Evolutionary conservation across 2,888 invertebrate species (phyloP), one percentile per base, ranked within the genome.

Genomic region (Corbicula japonica): DNA sequence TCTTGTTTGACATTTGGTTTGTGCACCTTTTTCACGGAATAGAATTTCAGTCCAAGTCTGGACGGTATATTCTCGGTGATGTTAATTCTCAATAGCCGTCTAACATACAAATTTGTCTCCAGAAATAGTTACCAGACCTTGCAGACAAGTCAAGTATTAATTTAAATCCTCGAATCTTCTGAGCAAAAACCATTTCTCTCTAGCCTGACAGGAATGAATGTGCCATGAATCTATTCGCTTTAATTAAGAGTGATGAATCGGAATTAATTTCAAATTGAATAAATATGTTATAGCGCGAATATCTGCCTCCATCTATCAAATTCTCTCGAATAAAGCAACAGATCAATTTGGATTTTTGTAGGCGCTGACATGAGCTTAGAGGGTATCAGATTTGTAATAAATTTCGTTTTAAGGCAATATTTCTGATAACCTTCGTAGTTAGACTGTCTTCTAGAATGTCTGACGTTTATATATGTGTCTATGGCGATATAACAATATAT

Each of bases 251-350:
- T 61, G 66, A 75, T 58, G 68, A 62, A 56, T 61, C 21, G 44
- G 65, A 72, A 71, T 75, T 71, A 75, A 80, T 80, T 75, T 71
- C 71, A 71, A 75, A 80, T 75, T 70, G 75, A 71, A 75, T 75
- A 66, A 80, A 66, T 66, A 62, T 80, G 79, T 80, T 70, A 54
- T 50, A 63, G 58, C 48, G 46, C 23, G 46, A 54, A 71, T 32
- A 23, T 60, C 54, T 34, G 30, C 28, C 73, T 18, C 60, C 56
- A 63, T 76, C 56, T 61, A 62, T 76, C 69, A 76, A 48, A 18
- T 35, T 30, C 52, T 65, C 28, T 34, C 48, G 46, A 63, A 48
- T 48, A 63, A 52, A 8, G 63, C 63, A 34, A 48, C 63, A 48
- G 35, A 65, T 65, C 35, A 50, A 65, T 65, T 35, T 65, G 18